Evolutionary conservation across 2,797 vertebrate species (phyloP).

Genomic region (Pseudocheirus occidentalis): DNA sequence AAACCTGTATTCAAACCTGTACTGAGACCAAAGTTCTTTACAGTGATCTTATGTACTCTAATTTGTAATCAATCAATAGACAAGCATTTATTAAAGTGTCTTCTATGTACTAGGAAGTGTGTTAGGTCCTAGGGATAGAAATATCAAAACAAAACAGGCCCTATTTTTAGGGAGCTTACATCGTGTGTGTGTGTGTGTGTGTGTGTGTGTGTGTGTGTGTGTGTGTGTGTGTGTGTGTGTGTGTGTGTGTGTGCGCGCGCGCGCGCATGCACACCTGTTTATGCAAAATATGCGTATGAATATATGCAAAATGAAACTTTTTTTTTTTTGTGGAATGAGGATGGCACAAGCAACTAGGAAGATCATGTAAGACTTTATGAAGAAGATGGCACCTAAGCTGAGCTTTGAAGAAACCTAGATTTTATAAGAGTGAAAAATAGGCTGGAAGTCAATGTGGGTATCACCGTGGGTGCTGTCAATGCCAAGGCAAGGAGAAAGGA

Average conservation of each 20-base stretch:
- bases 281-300: neutral
- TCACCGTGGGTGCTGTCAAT: neutral
- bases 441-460: neutral
- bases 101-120: no score
- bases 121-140: neutral
- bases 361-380: neutral
- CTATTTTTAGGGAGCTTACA: neutral
- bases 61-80: neutral
- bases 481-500: constrained; percentile 9
- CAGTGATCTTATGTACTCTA: neutral
- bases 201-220: no score
- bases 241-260: fast-evolving
- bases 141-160: neutral
- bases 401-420: neutral
- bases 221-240: no score
- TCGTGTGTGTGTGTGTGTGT: no score
- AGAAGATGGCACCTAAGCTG: neutral
- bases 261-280: no score
- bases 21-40: neutral
- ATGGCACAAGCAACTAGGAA: neutral
- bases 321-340: neutral
- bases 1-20: neutral
- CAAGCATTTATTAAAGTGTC: neutral
- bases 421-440: no score
- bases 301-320: neutral